Conservation (phyloP, 1,140 invertebrate genomes). For the Rhopalosiphum padi region DNA sequence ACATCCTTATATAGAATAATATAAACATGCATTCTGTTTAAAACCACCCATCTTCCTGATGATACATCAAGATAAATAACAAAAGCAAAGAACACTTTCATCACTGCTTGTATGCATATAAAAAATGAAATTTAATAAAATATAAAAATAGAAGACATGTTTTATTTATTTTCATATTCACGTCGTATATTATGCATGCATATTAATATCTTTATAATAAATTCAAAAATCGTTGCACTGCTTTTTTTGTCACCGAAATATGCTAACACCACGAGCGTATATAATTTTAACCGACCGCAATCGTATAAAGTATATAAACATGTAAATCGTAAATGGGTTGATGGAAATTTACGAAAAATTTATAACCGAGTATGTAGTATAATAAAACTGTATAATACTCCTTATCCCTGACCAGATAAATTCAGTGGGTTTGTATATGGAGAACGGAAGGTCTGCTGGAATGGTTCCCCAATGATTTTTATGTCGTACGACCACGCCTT, state of each 20-base stretch:
- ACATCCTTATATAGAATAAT: slow-evolving; percentile 19
- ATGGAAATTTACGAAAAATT: neutral
- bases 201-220: neutral
- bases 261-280: neutral
- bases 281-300: neutral
- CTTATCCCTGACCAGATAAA: neutral
- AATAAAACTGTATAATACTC: neutral
- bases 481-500: slow-evolving; percentile 28
- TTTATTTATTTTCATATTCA: neutral
- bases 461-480: slow-evolving; percentile 23
- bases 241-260: neutral
- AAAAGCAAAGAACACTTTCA: neutral
- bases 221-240: neutral
- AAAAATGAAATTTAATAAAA: neutral
- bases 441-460: neutral
- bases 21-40: neutral
- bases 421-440: neutral
- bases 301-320: neutral
- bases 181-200: neutral
- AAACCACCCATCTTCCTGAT: neutral
- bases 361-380: neutral
- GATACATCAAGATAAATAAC: slow-evolving; percentile 7
- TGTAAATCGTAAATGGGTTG: neutral
- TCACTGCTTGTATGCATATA: neutral
- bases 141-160: neutral